Evolutionary conservation across 2,113 vertebrate genomes (phyloP).

Genomic region (Prolemur simus): DNA sequence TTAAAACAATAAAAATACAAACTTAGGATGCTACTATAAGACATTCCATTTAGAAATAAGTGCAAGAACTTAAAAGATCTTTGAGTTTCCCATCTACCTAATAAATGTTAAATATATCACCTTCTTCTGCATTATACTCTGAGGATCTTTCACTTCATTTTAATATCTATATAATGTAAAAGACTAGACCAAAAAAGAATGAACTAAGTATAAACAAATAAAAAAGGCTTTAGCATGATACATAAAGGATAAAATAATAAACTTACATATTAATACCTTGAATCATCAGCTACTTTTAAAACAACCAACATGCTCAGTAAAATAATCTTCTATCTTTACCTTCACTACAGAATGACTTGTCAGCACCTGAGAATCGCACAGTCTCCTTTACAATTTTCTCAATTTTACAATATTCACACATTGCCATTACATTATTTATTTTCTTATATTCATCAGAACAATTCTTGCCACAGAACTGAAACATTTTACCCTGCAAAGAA

Average conservation of each 20-base stretch:
- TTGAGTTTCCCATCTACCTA: neutral
- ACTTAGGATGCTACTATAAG: conserved; percentile 11
- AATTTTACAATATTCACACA: conserved; percentile 96
- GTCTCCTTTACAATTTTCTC: conserved; percentile 93
- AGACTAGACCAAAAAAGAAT: neutral
- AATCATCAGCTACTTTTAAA: conserved; percentile 40
- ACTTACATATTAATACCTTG: neutral
- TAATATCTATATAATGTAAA: neutral
- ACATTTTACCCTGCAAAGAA: conserved; percentile 91
- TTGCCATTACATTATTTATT: conserved; percentile 87
- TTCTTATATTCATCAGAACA: conserved; percentile 95
- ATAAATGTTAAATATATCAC: neutral
- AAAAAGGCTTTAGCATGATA: neutral
- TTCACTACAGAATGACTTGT: conserved; percentile 96
- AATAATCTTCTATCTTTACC: conserved; percentile 84
- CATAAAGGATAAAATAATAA: neutral
- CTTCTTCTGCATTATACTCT: neutral
- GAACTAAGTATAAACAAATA: conserved; percentile 9
- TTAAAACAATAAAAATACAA: conserved; percentile 41
- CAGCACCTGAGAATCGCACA: conserved; percentile 90
- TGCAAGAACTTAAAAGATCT: neutral
- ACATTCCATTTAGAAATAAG: neutral
- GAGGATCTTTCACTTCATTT: conserved; percentile 36
- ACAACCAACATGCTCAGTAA: conserved; percentile 24
- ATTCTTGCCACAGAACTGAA: conserved; percentile 91